Evolutionary conservation across 2,888 invertebrate genomes (phyloP).

Genomic region (Metallyticus violacea): DNA sequence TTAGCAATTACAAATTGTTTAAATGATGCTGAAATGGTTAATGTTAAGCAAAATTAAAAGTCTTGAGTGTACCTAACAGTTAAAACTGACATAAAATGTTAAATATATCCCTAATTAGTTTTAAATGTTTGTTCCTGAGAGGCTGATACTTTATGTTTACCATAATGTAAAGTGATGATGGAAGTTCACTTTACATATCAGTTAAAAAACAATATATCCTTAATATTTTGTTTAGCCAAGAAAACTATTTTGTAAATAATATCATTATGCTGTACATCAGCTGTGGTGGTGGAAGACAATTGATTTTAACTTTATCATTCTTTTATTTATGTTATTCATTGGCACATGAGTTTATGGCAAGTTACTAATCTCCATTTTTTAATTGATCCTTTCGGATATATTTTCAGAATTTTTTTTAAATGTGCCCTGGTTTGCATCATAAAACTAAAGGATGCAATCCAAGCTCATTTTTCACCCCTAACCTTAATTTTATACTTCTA

Average conservation of each 20-base stretch:
- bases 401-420: neutral
- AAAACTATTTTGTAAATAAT: neutral
- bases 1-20: too few species aligned
- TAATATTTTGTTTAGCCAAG: neutral
- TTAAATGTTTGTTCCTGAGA: too few species aligned
- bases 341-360: conserved; percentile 14
- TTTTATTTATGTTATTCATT: conserved; percentile 11
- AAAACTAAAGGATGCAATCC: neutral
- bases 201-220: too few species aligned
- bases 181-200: too few species aligned
- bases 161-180: too few species aligned
- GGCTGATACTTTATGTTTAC: too few species aligned
- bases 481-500: neutral
- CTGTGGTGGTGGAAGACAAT: conserved; percentile 34
- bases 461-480: neutral
- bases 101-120: too few species aligned
- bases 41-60: too few species aligned
- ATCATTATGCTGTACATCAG: neutral
- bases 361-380: neutral
- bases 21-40: too few species aligned
- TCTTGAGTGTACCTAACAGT: too few species aligned
- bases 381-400: neutral
- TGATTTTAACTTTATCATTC: conserved; percentile 22
- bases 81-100: too few species aligned
- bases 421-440: neutral